Conservation (phyloP, 2,113 vertebrate genomes). For the Podarcis muralis region DNA sequence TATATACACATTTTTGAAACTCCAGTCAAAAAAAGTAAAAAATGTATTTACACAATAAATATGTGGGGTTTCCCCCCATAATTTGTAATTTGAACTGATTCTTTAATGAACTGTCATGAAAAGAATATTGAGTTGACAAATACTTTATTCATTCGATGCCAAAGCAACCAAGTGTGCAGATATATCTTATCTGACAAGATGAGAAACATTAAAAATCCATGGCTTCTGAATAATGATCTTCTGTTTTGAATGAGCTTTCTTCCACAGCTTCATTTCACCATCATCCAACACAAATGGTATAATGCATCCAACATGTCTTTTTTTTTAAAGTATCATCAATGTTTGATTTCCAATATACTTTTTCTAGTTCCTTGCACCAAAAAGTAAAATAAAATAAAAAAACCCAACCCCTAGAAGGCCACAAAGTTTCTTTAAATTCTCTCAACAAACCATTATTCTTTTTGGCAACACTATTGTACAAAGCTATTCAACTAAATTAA, state of each 20-base stretch:
- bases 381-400: slow-evolving; percentile 6
- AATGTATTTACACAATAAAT: slow-evolving; percentile 83
- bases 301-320: slow-evolving; percentile 13
- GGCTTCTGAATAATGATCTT: slow-evolving; percentile 32
- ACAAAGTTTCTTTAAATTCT: slow-evolving; percentile 48
- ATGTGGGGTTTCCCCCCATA: slow-evolving; percentile 65
- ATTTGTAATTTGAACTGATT: slow-evolving; percentile 70
- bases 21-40: slow-evolving; percentile 72
- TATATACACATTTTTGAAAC: slow-evolving; percentile 84
- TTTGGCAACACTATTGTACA: slow-evolving; percentile 57
- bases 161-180: slow-evolving; percentile 47
- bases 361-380: slow-evolving; percentile 50
- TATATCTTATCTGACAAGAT: slow-evolving; percentile 49
- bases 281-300: slow-evolving; percentile 13
- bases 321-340: slow-evolving; percentile 48
- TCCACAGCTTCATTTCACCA: slow-evolving; percentile 60
- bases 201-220: slow-evolving; percentile 56
- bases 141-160: slow-evolving; percentile 41
- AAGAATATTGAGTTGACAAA: slow-evolving; percentile 47
- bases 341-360: slow-evolving; percentile 65
- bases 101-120: slow-evolving; percentile 66
- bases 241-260: slow-evolving; percentile 24
- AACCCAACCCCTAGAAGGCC: slow-evolving; percentile 52
- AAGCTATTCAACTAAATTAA: slow-evolving; percentile 55
- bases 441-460: slow-evolving; percentile 31